Conservation (phyloP, 2,888 invertebrate genomes). For the Petrolisthes manimaculis region DNA sequence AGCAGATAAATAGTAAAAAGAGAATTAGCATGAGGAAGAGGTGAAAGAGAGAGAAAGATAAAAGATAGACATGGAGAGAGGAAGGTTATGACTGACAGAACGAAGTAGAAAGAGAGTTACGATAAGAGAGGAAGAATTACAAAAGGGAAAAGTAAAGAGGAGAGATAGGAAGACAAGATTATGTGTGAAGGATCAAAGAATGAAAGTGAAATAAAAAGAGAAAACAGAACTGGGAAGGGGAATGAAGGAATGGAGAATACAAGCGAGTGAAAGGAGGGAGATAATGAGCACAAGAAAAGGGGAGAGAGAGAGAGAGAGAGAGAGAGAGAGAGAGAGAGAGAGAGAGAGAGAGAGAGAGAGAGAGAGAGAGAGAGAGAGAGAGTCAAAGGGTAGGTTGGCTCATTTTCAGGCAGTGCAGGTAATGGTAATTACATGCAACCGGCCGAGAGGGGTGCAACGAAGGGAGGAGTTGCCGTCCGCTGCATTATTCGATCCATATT, state of each 20-base stretch:
- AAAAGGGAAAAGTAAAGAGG: not conserved
- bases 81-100: not conserved
- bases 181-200: no score
- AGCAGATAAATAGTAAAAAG: no score
- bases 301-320: slow-evolving; percentile 34
- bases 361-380: slow-evolving; percentile 54
- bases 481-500: slow-evolving; percentile 46
- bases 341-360: slow-evolving; percentile 56
- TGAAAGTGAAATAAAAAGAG: not conserved
- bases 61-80: no score
- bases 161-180: not conserved
- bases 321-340: slow-evolving; percentile 52
- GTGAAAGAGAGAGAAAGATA: no score
- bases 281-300: slow-evolving; percentile 27
- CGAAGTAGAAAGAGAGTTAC: not conserved
- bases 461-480: slow-evolving; percentile 42
- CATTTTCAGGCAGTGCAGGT: slow-evolving; percentile 60
- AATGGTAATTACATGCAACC: slow-evolving; percentile 60
- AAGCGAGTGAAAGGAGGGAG: slow-evolving; percentile 21
- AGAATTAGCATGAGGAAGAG: no score
- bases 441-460: slow-evolving; percentile 48
- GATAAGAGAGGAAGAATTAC: not conserved
- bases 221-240: not conserved
- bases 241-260: no score
- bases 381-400: slow-evolving; percentile 60